Conservation (phyloP, 2,113 vertebrate species). For the Tonatia bakeri region DNA sequence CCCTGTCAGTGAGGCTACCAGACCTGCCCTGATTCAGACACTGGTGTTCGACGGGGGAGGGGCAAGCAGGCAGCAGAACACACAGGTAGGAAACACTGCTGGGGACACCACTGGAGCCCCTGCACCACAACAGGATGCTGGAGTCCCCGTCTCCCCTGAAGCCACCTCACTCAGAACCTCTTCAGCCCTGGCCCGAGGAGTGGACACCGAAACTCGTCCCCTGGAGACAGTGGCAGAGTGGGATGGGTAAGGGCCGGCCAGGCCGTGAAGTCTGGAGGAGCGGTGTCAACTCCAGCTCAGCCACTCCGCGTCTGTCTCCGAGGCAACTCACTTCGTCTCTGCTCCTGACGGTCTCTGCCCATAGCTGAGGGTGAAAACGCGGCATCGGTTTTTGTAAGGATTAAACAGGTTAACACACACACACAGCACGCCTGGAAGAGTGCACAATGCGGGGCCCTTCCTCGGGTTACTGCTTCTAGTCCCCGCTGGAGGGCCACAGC, state of each 20-base stretch:
- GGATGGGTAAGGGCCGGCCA: too few species aligned
- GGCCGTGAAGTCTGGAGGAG: neutral
- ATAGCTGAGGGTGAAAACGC: neutral
- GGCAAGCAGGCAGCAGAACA: fast-evolving
- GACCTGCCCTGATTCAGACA: too few species aligned
- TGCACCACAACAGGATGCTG: neutral
- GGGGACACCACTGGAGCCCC: fast-evolving
- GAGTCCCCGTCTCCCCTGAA: neutral
- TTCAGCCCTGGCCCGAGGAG: neutral
- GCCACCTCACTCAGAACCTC: neutral
- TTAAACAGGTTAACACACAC: too few species aligned
- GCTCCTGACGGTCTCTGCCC: neutral
- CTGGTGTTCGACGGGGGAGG: fast-evolving
- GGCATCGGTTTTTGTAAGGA: neutral
- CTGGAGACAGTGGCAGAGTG: fast-evolving
- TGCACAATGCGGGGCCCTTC: fast-evolving
- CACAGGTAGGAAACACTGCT: neutral
- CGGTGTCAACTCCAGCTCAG: too few species aligned
- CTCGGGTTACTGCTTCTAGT: neutral
- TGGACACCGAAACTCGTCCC: neutral
- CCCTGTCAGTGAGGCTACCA: neutral
- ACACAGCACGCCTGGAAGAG: fast-evolving
- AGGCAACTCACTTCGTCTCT: neutral
- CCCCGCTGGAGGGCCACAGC: neutral
- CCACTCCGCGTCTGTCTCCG: fast-evolving